These are phyloP conservation scores for Dione juno DNA, from an alignment of 2,888 invertebrate genomes.

Conservation along the genomic window DNA sequence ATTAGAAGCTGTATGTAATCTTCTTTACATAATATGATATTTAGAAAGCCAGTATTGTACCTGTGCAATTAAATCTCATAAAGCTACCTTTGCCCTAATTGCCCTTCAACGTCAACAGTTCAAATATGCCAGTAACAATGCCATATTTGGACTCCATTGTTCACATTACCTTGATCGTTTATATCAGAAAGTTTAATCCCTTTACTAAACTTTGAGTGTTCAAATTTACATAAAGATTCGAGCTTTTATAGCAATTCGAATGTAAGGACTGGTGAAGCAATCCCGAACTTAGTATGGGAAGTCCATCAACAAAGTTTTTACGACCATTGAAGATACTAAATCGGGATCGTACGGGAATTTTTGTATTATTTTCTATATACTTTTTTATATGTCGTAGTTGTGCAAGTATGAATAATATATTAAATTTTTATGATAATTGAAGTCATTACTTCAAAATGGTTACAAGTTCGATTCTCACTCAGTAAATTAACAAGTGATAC, in stretches of 20 bases:
- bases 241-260: slow-evolving; percentile 37
- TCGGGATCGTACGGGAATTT: slow-evolving; percentile 1
- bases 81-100: too few species aligned
- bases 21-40: too few species aligned
- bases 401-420: too few species aligned
- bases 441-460: too few species aligned
- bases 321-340: slow-evolving; percentile 34
- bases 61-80: too few species aligned
- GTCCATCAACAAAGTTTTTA: slow-evolving; percentile 37
- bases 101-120: too few species aligned
- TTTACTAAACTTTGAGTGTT: slow-evolving; percentile 30
- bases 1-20: too few species aligned
- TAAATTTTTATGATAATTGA: too few species aligned
- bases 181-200: slow-evolving; percentile 33
- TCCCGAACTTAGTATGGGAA: slow-evolving; percentile 31
- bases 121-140: too few species aligned
- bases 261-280: slow-evolving; percentile 38
- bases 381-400: background rate
- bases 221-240: slow-evolving; percentile 38
- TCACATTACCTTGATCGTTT: slow-evolving; percentile 31
- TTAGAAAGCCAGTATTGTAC: too few species aligned
- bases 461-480: too few species aligned
- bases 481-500: too few species aligned
- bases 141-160: slow-evolving; percentile 14
- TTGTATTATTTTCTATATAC: background rate